A percentile compares a stretch with the other conserved stretches of the same genome.
Conservation (phyloP, 1,140 invertebrate species). For the Drosophila virilis region DNA sequence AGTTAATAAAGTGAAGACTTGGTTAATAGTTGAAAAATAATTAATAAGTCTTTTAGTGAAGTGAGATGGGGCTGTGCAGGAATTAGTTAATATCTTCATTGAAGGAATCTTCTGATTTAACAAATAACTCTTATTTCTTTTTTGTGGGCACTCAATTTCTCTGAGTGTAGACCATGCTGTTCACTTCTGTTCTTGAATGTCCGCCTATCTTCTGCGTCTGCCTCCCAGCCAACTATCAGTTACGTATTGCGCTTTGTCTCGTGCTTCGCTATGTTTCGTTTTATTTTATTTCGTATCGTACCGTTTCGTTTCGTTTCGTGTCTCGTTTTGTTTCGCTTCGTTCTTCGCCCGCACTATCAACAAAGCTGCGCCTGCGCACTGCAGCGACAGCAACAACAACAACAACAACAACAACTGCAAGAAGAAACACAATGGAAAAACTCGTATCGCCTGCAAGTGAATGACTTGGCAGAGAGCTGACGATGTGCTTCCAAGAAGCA, state of each 20-base stretch:
- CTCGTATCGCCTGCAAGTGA: constrained; percentile 76
- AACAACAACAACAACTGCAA: constrained; percentile 14
- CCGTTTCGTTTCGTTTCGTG: constrained; percentile 13
- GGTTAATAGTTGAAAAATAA: too few species aligned
- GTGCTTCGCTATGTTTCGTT: constrained; percentile 43
- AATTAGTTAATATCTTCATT: too few species aligned
- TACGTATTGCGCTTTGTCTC: constrained; percentile 58
- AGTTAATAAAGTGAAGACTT: not conserved
- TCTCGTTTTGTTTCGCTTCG: constrained; percentile 26
- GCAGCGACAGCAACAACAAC: constrained; percentile 28
- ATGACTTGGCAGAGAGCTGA: constrained; percentile 66
- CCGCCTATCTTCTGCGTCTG: constrained; percentile 44
- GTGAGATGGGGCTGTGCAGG: too few species aligned
- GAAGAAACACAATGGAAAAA: constrained; percentile 35
- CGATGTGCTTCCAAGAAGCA: constrained; percentile 78
- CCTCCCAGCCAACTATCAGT: constrained; percentile 48
- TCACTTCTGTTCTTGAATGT: constrained; percentile 24
- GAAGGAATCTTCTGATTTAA: too few species aligned
- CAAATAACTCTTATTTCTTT: not conserved
- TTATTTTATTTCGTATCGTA: constrained; percentile 27
- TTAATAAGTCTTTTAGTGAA: too few species aligned
- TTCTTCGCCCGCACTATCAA: constrained; percentile 66
- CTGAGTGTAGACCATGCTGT: not conserved
- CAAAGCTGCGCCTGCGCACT: constrained; percentile 48
- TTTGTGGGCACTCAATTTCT: not conserved